These are phyloP conservation scores for Coturnix japonica DNA, from an alignment of 2,113 vertebrate genomes.

Conservation along the genomic window DNA sequence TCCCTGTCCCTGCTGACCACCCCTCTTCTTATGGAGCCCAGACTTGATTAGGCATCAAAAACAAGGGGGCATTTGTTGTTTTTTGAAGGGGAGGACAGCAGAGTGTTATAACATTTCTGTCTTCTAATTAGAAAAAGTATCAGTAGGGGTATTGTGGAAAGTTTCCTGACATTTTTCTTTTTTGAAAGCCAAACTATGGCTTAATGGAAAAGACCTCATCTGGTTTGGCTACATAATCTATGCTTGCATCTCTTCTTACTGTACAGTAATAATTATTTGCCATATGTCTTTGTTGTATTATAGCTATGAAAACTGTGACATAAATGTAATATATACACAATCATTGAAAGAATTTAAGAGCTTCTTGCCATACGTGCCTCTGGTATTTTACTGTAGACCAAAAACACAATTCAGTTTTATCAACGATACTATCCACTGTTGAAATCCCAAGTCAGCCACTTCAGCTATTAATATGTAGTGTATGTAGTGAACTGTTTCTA, in stretches of 20 bases:
- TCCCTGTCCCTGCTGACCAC: too few relatives aligned
- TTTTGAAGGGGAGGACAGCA: accelerated
- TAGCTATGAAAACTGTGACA: background rate
- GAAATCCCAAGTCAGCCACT: background rate
- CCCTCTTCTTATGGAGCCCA: too few relatives aligned
- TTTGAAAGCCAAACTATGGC: background rate
- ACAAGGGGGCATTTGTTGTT: accelerated
- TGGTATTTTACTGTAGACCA: background rate
- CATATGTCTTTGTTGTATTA: constrained; percentile 17
- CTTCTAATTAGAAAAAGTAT: background rate
- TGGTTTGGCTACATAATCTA: background rate
- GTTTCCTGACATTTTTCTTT: background rate
- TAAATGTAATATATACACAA: background rate
- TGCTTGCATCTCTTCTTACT: constrained; percentile 14
- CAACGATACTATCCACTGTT: background rate
- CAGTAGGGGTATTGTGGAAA: accelerated
- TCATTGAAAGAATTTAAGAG: background rate
- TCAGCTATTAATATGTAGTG: background rate
- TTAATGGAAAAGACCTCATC: background rate
- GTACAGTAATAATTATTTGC: constrained; percentile 35
- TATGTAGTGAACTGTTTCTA: background rate
- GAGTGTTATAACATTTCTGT: background rate
- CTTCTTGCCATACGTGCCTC: background rate
- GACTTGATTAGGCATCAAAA: background rate
- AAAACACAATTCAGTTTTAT: background rate